Conservation (phyloP, 2,113 vertebrate species). For the Crotalus viridis region DNA sequence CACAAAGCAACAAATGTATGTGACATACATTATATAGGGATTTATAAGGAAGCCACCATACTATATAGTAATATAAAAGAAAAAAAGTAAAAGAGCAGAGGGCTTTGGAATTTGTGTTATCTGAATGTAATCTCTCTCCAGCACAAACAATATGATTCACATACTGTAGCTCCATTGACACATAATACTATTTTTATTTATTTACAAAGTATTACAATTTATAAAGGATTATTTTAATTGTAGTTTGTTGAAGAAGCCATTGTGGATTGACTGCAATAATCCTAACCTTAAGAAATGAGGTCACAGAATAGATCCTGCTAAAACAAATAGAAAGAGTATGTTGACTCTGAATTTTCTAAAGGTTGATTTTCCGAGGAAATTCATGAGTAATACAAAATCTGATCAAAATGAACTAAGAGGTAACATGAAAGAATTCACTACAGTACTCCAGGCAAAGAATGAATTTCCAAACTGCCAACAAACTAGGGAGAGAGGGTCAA, state of each 20-base stretch:
- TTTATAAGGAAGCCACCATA: neutral
- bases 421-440: neutral
- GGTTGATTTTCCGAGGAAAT: neutral
- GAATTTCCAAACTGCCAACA: neutral
- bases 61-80: neutral
- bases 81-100: neutral
- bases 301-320: neutral
- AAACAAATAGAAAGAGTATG: neutral
- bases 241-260: neutral
- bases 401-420: neutral
- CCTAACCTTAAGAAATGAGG: neutral
- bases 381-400: neutral
- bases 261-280: neutral
- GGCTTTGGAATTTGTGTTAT: neutral
- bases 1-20: neutral
- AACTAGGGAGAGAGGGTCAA: neutral
- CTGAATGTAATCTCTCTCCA: neutral
- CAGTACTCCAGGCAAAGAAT: neutral
- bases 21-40: neutral
- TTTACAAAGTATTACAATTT: neutral
- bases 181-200: neutral
- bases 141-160: neutral
- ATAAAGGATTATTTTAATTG: neutral
- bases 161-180: neutral
- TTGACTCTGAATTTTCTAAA: neutral